Percentiles rank a stretch among this genome's conserved stretches.
phyloP scores from a whole-genome alignment of 2,888 invertebrate genomes.

The Anthoptus insignis region DNA sequence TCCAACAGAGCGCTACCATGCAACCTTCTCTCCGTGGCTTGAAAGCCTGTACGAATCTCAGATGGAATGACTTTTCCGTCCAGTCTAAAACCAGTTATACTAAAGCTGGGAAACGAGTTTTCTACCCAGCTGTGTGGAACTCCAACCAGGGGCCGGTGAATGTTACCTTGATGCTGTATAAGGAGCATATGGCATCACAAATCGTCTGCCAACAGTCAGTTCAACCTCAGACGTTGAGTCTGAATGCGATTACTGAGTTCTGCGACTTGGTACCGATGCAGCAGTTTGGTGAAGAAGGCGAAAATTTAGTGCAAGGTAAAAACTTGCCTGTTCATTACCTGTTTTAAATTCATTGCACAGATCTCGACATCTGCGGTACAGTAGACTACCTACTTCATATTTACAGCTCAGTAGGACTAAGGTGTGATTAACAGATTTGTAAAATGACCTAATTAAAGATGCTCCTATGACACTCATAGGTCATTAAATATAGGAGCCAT shows the following conservation, averaged over 20 bases:
- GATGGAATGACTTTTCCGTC: constrained; percentile 91
- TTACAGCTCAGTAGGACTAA: too few relatives aligned
- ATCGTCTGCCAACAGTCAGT: constrained; percentile 88
- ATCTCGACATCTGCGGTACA: too few relatives aligned
- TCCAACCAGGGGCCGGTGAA: constrained; percentile 88
- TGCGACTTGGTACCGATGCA: constrained; percentile 92
- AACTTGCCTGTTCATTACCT: background rate
- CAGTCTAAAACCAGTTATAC: constrained; percentile 80
- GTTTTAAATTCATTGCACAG: too few relatives aligned
- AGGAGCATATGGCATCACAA: constrained; percentile 88
- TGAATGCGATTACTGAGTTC: constrained; percentile 93
- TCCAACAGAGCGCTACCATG: constrained; percentile 90
- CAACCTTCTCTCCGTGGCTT: constrained; percentile 90
- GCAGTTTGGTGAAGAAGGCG: constrained; percentile 88
- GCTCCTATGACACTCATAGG: too few relatives aligned
- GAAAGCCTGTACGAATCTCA: constrained; percentile 90
- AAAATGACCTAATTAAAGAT: too few relatives aligned
- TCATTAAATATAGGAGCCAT: too few relatives aligned
- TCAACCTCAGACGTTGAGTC: constrained; percentile 88
- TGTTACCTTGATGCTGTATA: constrained; percentile 89
- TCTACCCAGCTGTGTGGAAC: constrained; percentile 92
- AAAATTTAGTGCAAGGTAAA: constrained; percentile 90
- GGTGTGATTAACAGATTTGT: too few relatives aligned
- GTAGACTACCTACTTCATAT: too few relatives aligned
- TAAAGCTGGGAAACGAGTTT: constrained; percentile 90